Conservation (phyloP, 1,140 invertebrate species). For the Ruditapes philippinarum region DNA sequence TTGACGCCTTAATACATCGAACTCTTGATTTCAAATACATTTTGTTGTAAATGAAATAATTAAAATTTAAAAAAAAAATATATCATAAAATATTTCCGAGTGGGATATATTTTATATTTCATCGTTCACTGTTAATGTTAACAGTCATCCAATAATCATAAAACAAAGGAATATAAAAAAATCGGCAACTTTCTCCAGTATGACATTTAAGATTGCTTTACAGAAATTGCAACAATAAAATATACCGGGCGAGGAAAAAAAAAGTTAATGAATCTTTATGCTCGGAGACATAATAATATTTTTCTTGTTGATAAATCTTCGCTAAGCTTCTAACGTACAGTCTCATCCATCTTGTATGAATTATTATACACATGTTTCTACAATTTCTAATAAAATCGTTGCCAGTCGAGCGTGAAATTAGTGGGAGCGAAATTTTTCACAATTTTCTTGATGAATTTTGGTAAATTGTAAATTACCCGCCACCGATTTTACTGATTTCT, state of each 20-base stretch:
- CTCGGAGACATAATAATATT: conserved; percentile 39
- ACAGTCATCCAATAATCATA: neutral
- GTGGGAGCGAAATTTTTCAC: conserved; percentile 47
- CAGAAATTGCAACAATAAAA: conserved; percentile 16
- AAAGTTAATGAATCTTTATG: conserved; percentile 21
- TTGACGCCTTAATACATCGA: too few species aligned
- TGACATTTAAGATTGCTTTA: neutral
- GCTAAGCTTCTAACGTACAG: neutral
- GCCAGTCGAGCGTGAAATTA: conserved; percentile 55
- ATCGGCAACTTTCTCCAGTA: too few species aligned
- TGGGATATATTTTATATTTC: too few species aligned
- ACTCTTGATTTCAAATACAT: too few species aligned
- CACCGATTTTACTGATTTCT: neutral
- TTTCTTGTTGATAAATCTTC: conserved; percentile 27
- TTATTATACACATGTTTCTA: conserved; percentile 57
- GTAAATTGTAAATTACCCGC: too few species aligned
- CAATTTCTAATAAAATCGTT: conserved; percentile 58
- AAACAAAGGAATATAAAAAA: neutral
- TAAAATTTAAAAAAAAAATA: too few species aligned
- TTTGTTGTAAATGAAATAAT: too few species aligned
- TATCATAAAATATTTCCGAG: too few species aligned
- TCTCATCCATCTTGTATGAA: neutral
- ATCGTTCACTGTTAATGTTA: too few species aligned
- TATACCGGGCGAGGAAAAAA: neutral
- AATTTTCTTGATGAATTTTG: conserved; percentile 63